Evolutionary conservation across 2,113 vertebrate genomes (phyloP), one percentile per base, ranked within the genome.

Genomic region (Nothobranchius kuhntae): DNA sequence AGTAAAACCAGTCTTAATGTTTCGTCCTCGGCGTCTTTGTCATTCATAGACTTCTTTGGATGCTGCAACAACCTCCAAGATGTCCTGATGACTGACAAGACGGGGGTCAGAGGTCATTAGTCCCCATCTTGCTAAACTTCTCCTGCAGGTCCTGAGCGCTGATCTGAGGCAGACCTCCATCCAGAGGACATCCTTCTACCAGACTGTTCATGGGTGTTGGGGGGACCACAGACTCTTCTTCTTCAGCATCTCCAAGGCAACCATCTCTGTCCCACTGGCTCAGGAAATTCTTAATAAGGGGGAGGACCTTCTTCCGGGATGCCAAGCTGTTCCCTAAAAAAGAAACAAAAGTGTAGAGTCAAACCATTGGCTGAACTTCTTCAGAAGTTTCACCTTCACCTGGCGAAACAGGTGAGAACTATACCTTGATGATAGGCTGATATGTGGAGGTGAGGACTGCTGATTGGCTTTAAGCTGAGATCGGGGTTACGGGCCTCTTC

Each of bases 181-280:
- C 95, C 51, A 99, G 92, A 0, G 96, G 97, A 57, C 96, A 96
- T 14, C 97, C 96, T 1, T 99, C 97, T 61, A 96, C 96, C 87
- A 98, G 92, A 81, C 97, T 99, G 93, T 99, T 99, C 94, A 96
- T 94, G 0, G 97, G 97, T 0, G 97, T 98, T 0, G 96, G 96
- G 0, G 96, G 97, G 0, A 94, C 86, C 0, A 44, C 74, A 6
- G 73, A 78, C 46, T 95, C 95, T 1, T 95, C 96, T 24, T 59
- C 83, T 47, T 67, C 71, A 9, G 1, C 0, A 7, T 77, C 46
- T 47, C 58, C 73, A 0, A 46, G 52, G 17, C 26, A 9, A 64
- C 61, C 4, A 5, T 47, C 76, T 21, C 56, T 72, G n/a, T 89
- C 86, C 54, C 65, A 68, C 53, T 60, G 87, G 59, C 69, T 82